Evolutionary conservation across 2,113 vertebrate genomes (phyloP).

Genomic region (Melanerpes aurifrons): DNA sequence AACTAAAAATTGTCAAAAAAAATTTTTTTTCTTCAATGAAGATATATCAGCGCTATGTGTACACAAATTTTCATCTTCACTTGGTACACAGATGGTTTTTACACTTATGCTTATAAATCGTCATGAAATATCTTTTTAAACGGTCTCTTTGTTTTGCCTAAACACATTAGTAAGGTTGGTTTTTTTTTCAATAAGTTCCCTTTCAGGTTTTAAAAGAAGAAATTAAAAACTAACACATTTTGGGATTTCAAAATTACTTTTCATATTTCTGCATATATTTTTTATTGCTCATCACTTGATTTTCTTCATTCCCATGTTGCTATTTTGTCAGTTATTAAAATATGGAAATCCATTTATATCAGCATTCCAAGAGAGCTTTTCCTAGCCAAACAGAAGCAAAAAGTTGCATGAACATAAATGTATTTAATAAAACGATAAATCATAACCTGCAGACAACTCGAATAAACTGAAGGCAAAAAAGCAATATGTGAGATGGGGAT

Average conservation of each 20-base stretch:
- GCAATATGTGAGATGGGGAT: neutral
- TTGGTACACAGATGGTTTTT: neutral
- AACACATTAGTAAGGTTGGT: neutral
- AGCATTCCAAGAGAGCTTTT: conserved; percentile 42
- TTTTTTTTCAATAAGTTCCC: conserved; percentile 22
- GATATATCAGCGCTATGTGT: neutral
- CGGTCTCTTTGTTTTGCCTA: neutral
- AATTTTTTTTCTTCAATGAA: too few species aligned
- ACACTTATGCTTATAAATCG: conserved; percentile 1
- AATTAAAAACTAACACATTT: neutral
- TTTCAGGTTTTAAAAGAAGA: conserved; percentile 45
- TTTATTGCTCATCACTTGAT: neutral
- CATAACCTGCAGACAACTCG: neutral
- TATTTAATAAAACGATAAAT: conserved; percentile 48
- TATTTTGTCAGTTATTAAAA: conserved; percentile 39
- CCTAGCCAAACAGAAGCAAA: conserved; percentile 31
- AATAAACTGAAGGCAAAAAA: neutral
- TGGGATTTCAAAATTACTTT: conserved; percentile 1
- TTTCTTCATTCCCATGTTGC: neutral
- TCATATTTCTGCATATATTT: neutral
- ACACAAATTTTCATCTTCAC: neutral
- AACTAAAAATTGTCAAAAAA: neutral
- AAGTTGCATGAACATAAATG: conserved; percentile 31
- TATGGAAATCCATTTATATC: conserved; percentile 43
- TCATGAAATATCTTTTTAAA: neutral